Conservation (phyloP, 2,888 invertebrate species). For the Alloplasta piceator region DNA sequence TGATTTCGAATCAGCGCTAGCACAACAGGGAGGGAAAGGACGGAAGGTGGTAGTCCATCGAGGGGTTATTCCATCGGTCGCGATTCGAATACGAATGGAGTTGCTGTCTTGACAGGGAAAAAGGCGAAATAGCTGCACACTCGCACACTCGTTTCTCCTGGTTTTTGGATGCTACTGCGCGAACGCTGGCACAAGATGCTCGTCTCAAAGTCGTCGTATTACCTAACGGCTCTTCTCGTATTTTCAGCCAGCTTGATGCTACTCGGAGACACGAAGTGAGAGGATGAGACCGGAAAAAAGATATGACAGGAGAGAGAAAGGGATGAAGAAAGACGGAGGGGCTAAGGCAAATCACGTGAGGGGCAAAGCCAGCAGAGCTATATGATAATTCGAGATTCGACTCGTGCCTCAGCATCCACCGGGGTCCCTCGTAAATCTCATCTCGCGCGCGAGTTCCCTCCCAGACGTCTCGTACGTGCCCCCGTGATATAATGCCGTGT, state of each 20-base stretch:
- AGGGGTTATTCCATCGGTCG: conserved; percentile 19
- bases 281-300: not conserved
- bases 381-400: conserved; percentile 69
- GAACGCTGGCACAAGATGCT: not conserved
- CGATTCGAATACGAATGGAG: conserved; percentile 57
- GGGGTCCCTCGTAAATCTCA: conserved; percentile 68
- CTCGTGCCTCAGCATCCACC: conserved; percentile 65
- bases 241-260: conserved; percentile 5
- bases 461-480: conserved; percentile 65
- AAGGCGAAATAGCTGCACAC: conserved; percentile 31
- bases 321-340: not conserved
- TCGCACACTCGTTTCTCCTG: conserved; percentile 24
- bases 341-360: conserved; percentile 27
- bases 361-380: conserved; percentile 29
- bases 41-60: conserved; percentile 11
- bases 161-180: not conserved
- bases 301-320: conserved; percentile 4
- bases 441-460: conserved; percentile 52
- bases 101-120: conserved; percentile 13
- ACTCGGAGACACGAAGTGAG: not conserved
- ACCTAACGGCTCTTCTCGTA: conserved; percentile 40
- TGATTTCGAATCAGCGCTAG: conserved; percentile 40
- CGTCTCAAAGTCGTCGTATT: conserved; percentile 38
- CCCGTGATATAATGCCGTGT: conserved; percentile 53
- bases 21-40: conserved; percentile 1